Base-by-base conservation (phyloP, 2,113 vertebrate species). In the Daubentonia madagascariensis region DNA sequence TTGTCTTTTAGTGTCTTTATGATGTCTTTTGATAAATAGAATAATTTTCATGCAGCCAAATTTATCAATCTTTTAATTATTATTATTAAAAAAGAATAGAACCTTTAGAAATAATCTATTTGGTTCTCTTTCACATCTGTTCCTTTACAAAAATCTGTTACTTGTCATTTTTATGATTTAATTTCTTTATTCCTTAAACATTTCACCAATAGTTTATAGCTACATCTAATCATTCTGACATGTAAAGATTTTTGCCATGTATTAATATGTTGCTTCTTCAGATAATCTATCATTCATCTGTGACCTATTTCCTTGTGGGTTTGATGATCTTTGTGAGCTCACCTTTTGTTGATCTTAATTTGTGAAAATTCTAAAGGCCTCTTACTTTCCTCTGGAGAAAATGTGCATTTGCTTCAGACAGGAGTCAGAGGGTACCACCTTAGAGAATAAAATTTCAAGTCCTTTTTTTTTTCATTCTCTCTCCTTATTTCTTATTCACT, bases 391-490 rank as follows among this genome's bases (percentile, higher is more conserved):
- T 73, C 72, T 79, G 78, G 78, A 92, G 70, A 91, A 30, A 32
- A 68, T 50, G 3, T n/a, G 4, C 35, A 87, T 59, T 75, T 96
- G 48, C 48, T 83, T 83, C 6, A 3, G 45, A 63, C 32, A 95
- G 32, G 37, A 92, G 45, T 85, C 54, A 95, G 45, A 89, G 37
- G 40, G 54, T 25, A 92, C 25, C 63, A 94, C n/a, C 70, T 84
- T 70, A 92, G 45, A 89, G 72, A 95, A 95, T 57, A 97, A 96
- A 88, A 95, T 79, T n/a, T 67, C 37, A 91, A 72, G 43, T 89
- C 59, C n/a, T 76, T 93, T 96, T 73, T 78, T 67, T 6, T n/a
- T 72, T 45, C 75, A 45, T 70, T 78, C 48, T 72, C 23, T 68
- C 2, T 70, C n/a, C 78, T 72, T 67, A 85, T 54, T 81, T 84